Percentiles rank a stretch among this genome's conserved stretches.
Conservation (phyloP, 2,797 vertebrate genomes). For the Pangasius krempfi region DNA sequence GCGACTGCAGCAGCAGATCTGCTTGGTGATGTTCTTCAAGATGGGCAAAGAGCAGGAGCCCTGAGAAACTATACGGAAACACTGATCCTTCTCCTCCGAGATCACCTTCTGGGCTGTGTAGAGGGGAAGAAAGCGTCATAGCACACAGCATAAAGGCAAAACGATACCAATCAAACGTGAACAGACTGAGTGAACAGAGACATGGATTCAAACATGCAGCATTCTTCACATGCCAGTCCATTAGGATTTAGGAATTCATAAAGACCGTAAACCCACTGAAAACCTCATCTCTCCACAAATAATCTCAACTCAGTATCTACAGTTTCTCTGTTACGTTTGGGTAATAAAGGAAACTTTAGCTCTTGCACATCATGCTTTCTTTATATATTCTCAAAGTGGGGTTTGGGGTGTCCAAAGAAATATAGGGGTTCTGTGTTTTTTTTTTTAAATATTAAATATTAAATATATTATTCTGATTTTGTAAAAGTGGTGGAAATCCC, state of each 20-base stretch:
- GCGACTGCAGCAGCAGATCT: slow-evolving; percentile 98
- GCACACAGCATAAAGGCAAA: neutral
- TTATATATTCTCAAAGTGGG: neutral
- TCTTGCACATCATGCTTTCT: neutral
- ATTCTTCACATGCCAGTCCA: slow-evolving; percentile 22
- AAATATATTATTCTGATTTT: neutral
- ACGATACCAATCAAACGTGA: neutral
- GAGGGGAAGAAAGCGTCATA: neutral
- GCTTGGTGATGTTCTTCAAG: slow-evolving; percentile 90
- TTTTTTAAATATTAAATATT: no score
- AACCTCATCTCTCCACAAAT: neutral
- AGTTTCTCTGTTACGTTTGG: neutral
- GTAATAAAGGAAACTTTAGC: neutral
- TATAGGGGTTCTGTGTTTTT: neutral
- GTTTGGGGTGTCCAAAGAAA: neutral
- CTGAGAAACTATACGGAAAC: slow-evolving; percentile 80
- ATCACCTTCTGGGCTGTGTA: slow-evolving; percentile 84
- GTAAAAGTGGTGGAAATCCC: neutral
- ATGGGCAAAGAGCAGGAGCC: slow-evolving; percentile 85
- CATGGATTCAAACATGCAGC: slow-evolving; percentile 35
- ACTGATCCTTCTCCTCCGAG: slow-evolving; percentile 86
- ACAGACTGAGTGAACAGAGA: neutral
- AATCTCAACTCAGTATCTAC: neutral
- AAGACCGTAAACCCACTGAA: neutral
- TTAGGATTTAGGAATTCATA: slow-evolving; percentile 5